Evolutionary conservation across 1,140 invertebrate species (phyloP), one percentile per base, ranked within the genome.

Genomic region (Eupeodes corollae): DNA sequence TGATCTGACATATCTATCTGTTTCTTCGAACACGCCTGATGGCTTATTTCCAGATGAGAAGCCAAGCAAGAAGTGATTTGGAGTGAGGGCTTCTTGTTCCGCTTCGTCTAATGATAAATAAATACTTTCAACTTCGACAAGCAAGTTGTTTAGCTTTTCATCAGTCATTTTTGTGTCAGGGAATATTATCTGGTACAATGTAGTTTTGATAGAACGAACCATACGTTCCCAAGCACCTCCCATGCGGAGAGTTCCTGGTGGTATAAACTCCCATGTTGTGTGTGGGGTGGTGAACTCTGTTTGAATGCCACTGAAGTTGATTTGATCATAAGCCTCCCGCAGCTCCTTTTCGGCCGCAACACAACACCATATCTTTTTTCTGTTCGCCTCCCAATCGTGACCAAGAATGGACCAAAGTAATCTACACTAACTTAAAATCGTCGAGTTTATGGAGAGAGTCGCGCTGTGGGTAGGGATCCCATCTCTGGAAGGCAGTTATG

Each of bases 331-430:
- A 5, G 40, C 40, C 16, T 16, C 19, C 5, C 40, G 40, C 13
- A 18, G 16, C 13, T 42, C 40, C 19, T 42, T 21, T 13, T 42
- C 19, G 5, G 40, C 19, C 6, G 14, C 40, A 65, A 60, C 3
- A 64, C 11, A 11, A 48, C 51, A 16, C 53, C 46, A 38, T 55
- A 66, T 1, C 49, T 47, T 42, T 65, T 65, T 10, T 54, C 40
- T 5, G 34, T 47, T 5, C 47, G 18, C 30, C 52, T 11, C 5
- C 30, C 30, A 6, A 31, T 33, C 14, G 43, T 45, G 3, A 26
- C 16, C 30, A 11, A 8, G 8, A 33, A 15, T n/a, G 18, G 43
- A 6, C 43, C 5, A 31, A 44, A 44, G 9, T 19, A 26, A 14
- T 30, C 42, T 14, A 44, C 12, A n/a, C 26, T 21, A 12, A 14